Base-by-base conservation (phyloP, 2,113 vertebrate genomes). In the Megalops atlanticus region DNA sequence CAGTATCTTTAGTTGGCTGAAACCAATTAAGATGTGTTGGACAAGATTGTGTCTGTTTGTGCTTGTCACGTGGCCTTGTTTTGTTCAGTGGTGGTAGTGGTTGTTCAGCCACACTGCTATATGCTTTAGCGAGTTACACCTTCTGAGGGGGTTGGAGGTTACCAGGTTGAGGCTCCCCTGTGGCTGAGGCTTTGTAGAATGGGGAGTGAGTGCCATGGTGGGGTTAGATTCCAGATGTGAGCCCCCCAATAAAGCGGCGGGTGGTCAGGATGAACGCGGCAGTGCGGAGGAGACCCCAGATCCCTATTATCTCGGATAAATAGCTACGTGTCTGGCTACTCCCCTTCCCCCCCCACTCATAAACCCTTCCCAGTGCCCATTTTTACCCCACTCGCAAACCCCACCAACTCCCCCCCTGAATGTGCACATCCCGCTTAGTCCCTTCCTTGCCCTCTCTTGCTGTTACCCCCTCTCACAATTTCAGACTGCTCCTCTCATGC, bases 211-310 rank as follows among this genome's bases (percentile, higher is more conserved):
- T 14, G 2, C 77, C 35, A 10, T 12, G 31, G 39, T 69, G 39
- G 39, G 58, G 77, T 70, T 40, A 45, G 39, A 41, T 54, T 79
- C 77, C 58, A 79, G 54, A 69, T 70, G 40, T 79, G 77, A 18
- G 4, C 27, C 24, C 36, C 36, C 58, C 77, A 39, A 10, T 21
- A 43, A 70, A 79, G 64, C 40, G 16, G 74, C 38, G 38, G 74
- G 40, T 38, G 43, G 69, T 52, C 68, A 80, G 16, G 12, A 33
- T 5, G 10, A 49, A 73, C 12, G 43, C 7, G 21, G 21, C 27
- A 38, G 43, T 54, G n/a, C 15, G 0, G 0, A 52, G 78, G 43
- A 3, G 33, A 35, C 69, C 33, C 15, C 52, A 24, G 52, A 58
- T 24, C 1, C 5, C 58, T 31, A 64, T 64, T 31, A 7, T 64